Base-by-base conservation (phyloP, 2,113 vertebrate genomes). In the Pao palembangensis region DNA sequence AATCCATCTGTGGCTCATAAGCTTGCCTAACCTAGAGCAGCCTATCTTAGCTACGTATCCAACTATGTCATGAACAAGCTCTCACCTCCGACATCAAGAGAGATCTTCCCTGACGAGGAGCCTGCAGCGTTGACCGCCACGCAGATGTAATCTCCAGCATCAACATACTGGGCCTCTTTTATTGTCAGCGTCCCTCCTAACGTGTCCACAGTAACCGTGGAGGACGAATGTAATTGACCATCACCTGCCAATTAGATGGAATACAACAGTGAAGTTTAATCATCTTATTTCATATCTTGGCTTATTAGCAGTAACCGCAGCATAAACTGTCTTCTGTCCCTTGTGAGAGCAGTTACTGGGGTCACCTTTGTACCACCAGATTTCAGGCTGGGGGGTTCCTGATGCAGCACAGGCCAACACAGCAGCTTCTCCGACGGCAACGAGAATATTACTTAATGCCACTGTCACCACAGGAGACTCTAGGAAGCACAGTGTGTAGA, bases 311-410 rank as follows among this genome's bases (percentile, higher is more conserved):
- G 25, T 28, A 28, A 7, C 25, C 6, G 25, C 21, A 23, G 21
- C 21, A 23, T 23, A 23, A 23, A 23, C 21, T 23, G 21, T 23
- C 21, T 23, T 23, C 21, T 23, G 21, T 23, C 21, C 4, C 15
- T 44, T 1, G 13, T 14, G 11, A 14, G 43, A 44, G 13, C 13
- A 47, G 44, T 58, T 17, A 49, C 1, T 51, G 4, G 15, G 23
- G 60, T 72, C 86, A 99, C 97, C 96, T 98, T 96, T 99, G 89
- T 95, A 96, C 97, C 97, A 99, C 71, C 81, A 88, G 60, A 99
- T 86, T 6, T 92, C 90, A 0, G 97, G 95, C n/a, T 82, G 80
- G 42, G 96, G 97, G 55, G 93, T 63, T 50, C 97, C 97, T 46
- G 91, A 93, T 1, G 92, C 87, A 74, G 87, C 91, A 62, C 97